Percentiles rank a stretch among this genome's conserved stretches.
Conservation (phyloP, 2,888 invertebrate genomes). For the Drosophila tripunctata region DNA sequence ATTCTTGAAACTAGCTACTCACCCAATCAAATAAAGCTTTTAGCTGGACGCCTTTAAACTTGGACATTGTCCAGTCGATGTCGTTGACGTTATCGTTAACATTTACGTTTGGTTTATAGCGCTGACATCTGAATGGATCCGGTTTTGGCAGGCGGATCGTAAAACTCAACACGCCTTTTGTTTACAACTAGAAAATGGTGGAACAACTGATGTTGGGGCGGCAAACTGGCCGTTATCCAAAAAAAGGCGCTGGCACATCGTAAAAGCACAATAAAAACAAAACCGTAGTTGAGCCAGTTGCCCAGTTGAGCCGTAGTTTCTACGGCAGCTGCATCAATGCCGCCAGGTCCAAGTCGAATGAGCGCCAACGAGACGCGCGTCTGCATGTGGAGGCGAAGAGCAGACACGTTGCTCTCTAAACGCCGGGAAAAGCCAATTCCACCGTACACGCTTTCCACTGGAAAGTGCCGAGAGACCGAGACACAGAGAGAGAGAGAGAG, state of each 20-base stretch:
- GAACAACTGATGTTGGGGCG: conserved; percentile 14
- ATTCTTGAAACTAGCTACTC: no score
- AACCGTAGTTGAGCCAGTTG: conserved; percentile 24
- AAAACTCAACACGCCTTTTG: conserved; percentile 53
- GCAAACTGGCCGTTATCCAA: conserved; percentile 29
- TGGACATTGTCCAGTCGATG: conserved; percentile 6
- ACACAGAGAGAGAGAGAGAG: conserved; percentile 8
- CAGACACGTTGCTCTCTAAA: conserved; percentile 26
- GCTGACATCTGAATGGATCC: conserved; percentile 47
- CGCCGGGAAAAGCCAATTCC: conserved; percentile 27
- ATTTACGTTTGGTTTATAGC: conserved; percentile 49
- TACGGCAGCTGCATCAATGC: conserved; percentile 62
- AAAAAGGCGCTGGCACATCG: conserved; percentile 38
- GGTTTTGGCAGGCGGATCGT: conserved; percentile 42
- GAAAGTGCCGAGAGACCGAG: background rate
- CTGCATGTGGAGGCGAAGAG: conserved; percentile 59
- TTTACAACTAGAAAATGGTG: conserved; percentile 53
- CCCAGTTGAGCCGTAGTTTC: conserved; percentile 24
- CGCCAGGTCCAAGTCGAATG: conserved; percentile 74
- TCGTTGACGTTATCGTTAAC: background rate
- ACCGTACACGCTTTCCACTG: conserved; percentile 31
- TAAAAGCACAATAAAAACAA: conserved; percentile 55
- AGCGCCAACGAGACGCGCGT: conserved; percentile 47
- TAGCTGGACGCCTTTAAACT: no score
- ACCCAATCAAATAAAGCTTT: no score